Evolutionary conservation across 2,113 vertebrate species (phyloP).

Genomic region (Eonycteris spelaea): DNA sequence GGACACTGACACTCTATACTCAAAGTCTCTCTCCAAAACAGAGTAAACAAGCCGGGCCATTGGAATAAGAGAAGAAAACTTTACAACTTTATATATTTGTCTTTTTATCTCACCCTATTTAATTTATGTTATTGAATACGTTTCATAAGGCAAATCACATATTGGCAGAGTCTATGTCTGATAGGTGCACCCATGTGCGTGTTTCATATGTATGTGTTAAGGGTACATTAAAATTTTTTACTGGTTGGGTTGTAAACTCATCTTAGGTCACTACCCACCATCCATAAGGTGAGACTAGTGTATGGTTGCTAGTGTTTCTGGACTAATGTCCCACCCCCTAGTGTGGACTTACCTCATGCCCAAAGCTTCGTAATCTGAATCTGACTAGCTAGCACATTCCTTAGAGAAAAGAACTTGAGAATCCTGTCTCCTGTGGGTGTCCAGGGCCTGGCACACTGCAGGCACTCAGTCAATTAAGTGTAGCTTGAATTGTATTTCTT

Average conservation of each 20-base stretch:
- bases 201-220: neutral
- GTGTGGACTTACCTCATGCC: neutral
- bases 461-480: neutral
- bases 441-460: neutral
- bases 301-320: neutral
- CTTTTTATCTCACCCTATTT: neutral
- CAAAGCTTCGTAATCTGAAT: neutral
- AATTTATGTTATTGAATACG: neutral
- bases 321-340: neutral
- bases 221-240: neutral
- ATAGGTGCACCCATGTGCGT: neutral
- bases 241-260: neutral
- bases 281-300: neutral
- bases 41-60: neutral
- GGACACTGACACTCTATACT: neutral
- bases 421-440: neutral
- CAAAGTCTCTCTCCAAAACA: neutral
- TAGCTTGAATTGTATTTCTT: neutral
- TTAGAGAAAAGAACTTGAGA: neutral
- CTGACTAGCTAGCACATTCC: neutral
- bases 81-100: neutral
- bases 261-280: neutral
- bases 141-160: neutral
- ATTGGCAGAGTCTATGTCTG: neutral
- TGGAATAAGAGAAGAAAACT: slow-evolving; percentile 10